Conservation (phyloP, 2,888 invertebrate species). For the Sycophila texana region DNA sequence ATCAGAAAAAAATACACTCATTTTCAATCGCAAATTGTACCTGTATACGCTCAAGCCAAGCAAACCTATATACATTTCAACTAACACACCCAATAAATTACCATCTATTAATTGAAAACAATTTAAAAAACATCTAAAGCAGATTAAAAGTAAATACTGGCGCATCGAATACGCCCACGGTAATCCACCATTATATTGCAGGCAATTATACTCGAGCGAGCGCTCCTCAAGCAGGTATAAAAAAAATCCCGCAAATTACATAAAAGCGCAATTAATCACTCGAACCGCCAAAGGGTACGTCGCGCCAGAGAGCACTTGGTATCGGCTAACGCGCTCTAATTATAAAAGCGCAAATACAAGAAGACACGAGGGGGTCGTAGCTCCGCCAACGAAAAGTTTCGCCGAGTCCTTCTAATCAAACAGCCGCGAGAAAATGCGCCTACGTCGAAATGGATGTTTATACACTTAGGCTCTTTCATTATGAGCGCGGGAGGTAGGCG, state of each 20-base stretch:
- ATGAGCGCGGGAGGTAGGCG: slow-evolving; percentile 8
- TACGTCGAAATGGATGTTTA: slow-evolving; percentile 33
- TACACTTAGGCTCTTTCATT: slow-evolving; percentile 57
- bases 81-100: no score
- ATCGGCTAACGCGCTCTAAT: slow-evolving; percentile 27
- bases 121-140: no score
- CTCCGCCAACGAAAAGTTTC: slow-evolving; percentile 20
- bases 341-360: slow-evolving; percentile 47
- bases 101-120: no score
- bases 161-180: no score
- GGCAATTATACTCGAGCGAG: no score
- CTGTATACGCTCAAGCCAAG: no score
- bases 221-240: no score
- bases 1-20: no score
- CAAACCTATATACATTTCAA: no score
- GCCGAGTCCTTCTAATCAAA: slow-evolving; percentile 44
- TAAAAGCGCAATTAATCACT: slow-evolving; percentile 32
- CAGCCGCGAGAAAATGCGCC: slow-evolving; percentile 37
- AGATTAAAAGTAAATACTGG: no score
- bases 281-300: slow-evolving; percentile 7
- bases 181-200: no score
- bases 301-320: not conserved
- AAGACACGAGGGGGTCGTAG: not conserved
- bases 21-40: no score
- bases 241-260: slow-evolving; percentile 2